A percentile compares a stretch with the other conserved stretches of the same genome.
Conservation (phyloP, 2,888 invertebrate genomes). For the Athetis lepigone region DNA sequence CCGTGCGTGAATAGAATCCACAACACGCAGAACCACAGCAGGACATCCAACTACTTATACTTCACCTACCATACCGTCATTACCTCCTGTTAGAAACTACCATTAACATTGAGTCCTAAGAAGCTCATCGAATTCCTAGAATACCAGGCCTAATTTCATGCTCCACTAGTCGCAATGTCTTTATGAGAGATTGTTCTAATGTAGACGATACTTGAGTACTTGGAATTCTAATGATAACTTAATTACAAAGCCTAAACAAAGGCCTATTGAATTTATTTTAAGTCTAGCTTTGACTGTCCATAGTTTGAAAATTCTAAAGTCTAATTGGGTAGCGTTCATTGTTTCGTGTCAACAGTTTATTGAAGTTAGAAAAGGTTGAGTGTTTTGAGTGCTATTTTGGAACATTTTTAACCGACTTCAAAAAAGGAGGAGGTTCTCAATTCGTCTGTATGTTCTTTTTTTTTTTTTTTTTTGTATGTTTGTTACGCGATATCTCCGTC, state of each 20-base stretch:
- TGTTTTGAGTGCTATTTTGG: too few relatives aligned
- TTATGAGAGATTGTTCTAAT: constrained; percentile 34
- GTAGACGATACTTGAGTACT: constrained; percentile 20
- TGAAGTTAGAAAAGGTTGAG: too few relatives aligned
- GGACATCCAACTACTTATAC: too few relatives aligned
- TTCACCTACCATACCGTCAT: too few relatives aligned
- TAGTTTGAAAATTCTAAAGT: not conserved
- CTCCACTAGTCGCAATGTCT: constrained; percentile 46
- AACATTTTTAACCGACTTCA: too few relatives aligned
- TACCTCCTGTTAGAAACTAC: not conserved
- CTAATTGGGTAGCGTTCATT: not conserved
- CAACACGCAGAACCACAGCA: too few relatives aligned
- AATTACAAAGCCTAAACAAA: constrained; percentile 40
- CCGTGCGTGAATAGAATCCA: too few relatives aligned
- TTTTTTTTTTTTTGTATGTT: too few relatives aligned
- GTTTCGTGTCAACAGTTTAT: too few relatives aligned
- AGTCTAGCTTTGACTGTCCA: not conserved
- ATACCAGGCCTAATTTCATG: constrained; percentile 31
- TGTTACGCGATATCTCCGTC: too few relatives aligned
- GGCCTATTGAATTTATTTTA: constrained; percentile 28
- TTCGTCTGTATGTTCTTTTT: too few relatives aligned
- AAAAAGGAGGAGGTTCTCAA: too few relatives aligned
- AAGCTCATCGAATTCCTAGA: constrained; percentile 26
- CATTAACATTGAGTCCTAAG: not conserved
- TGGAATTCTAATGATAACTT: constrained; percentile 42